Evolutionary conservation across 1,140 invertebrate genomes (phyloP), one percentile per base, ranked within the genome.

Genomic region (Hyposmocoma kahamanoa): DNA sequence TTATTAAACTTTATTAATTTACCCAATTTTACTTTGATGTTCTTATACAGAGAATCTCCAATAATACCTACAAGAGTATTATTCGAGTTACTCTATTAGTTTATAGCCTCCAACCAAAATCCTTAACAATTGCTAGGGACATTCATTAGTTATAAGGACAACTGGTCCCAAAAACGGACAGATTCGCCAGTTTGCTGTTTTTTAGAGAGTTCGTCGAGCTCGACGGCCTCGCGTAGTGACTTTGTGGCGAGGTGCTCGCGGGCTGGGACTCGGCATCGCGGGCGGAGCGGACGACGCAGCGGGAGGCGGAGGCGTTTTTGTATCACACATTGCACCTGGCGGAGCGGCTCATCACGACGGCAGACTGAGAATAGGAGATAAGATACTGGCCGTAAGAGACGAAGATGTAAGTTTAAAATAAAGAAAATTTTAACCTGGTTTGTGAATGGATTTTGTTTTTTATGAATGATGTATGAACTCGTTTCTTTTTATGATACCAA

Each of bases 281-380:
- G 96, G 97, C 56, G 97, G 96, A 45, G 98, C 98, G 87, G 95
- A 98, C 82, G 96, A 98, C 85, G 96, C 96, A 72, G 95, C 96
- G 22, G 96, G 96, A 50, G 97, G 99, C 81, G 96, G 97, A 88
- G 96, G 97, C 43, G 98, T 99, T 63, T 99, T 98, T 87, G 95
- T 99, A 61, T 99, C 98, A 22, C 98, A 99, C 88, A 95, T 99
- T 45, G 97, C 98, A 87, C 95, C 97, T 50, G 96, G 96, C 28
- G 98, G 97, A n/a, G 97, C 97, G 1, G 97, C 98, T 5, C 92
- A 95, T 74, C 90, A 95, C 47, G 97, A 99, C 82, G 97, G 97
- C 20, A 90, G 96, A 59, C 89, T 99, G 39, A 89, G 90, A 42
- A 94, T 98, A 58, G 97, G 97, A 38, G 97, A 99, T 88, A 96